A percentile compares a stretch with the other conserved stretches of the same genome.
Conservation (phyloP, 2,888 invertebrate genomes). For the Hyles lineata region DNA sequence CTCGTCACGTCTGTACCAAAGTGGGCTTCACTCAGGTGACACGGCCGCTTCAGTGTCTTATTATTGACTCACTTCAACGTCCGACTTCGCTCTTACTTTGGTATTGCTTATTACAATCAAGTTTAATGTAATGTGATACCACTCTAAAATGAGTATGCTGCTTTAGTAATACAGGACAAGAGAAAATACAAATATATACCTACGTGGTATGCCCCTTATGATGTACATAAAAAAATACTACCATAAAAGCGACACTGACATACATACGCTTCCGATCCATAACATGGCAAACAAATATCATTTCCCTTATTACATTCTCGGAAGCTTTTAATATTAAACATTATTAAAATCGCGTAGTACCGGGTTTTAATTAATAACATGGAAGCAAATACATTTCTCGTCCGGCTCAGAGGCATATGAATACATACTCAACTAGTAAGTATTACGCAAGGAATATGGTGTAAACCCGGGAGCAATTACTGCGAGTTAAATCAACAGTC, state of each 20-base stretch:
- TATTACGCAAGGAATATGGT: neutral
- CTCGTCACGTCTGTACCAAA: constrained; percentile 30
- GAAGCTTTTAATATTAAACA: neutral
- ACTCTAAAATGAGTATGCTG: too few species aligned
- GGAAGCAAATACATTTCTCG: neutral
- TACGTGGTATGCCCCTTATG: too few species aligned
- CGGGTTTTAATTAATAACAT: constrained; percentile 12
- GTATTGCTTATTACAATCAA: neutral
- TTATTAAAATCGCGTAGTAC: constrained; percentile 8
- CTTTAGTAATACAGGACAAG: too few species aligned
- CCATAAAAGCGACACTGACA: neutral
- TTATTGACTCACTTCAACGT: neutral
- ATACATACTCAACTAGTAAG: neutral
- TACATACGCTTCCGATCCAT: neutral
- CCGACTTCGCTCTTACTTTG: neutral
- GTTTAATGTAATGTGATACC: too few species aligned
- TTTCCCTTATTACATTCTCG: neutral
- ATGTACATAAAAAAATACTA: too few species aligned
- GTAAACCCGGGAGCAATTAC: neutral
- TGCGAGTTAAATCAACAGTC: neutral
- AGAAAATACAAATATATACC: too few species aligned
- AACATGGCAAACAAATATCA: neutral
- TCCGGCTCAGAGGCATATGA: neutral
- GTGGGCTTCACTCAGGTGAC: constrained; percentile 23
- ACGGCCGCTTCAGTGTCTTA: constrained; percentile 6